A percentile compares a stretch with the other conserved stretches of the same genome.
phyloP scores from a whole-genome alignment of 2,797 vertebrate species.

The Hylomyscus alleni region DNA sequence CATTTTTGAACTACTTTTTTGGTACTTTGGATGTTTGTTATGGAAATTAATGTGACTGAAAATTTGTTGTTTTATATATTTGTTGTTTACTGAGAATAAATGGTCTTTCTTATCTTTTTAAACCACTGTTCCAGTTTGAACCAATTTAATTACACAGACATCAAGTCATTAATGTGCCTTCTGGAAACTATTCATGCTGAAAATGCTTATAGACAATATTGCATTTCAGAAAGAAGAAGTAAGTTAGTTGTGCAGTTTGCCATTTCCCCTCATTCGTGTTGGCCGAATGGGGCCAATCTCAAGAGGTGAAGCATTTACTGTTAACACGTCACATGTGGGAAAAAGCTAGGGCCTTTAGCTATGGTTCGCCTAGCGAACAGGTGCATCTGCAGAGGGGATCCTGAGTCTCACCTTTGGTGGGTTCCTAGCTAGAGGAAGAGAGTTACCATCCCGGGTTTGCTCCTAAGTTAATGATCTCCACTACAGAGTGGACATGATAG shows the following conservation, averaged over 20 bases:
- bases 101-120: slow-evolving; percentile 65
- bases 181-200: slow-evolving; percentile 74
- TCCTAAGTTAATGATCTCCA: not conserved
- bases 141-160: slow-evolving; percentile 69
- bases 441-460: not conserved
- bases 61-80: slow-evolving; percentile 63
- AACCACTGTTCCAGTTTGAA: slow-evolving; percentile 68
- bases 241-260: slow-evolving; percentile 53
- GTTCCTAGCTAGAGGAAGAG: slow-evolving; percentile 22
- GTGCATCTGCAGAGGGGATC: not conserved
- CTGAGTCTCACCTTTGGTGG: slow-evolving; percentile 35
- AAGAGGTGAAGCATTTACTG: slow-evolving; percentile 22
- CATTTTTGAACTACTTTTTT: slow-evolving; percentile 70
- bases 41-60: slow-evolving; percentile 65
- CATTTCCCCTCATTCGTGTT: slow-evolving; percentile 63
- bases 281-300: slow-evolving; percentile 48
- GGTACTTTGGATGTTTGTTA: slow-evolving; percentile 72
- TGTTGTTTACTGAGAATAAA: slow-evolving; percentile 66
- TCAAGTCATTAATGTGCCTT: slow-evolving; percentile 62
- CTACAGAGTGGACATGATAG: not conserved
- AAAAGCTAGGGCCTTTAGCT: not conserved
- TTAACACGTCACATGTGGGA: not conserved
- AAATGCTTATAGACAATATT: slow-evolving; percentile 70
- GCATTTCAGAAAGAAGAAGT: slow-evolving; percentile 54
- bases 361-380: slow-evolving; percentile 6